phyloP scores from a whole-genome alignment of 2,797 vertebrate species.

The Platyrinchus mystaceus region DNA sequence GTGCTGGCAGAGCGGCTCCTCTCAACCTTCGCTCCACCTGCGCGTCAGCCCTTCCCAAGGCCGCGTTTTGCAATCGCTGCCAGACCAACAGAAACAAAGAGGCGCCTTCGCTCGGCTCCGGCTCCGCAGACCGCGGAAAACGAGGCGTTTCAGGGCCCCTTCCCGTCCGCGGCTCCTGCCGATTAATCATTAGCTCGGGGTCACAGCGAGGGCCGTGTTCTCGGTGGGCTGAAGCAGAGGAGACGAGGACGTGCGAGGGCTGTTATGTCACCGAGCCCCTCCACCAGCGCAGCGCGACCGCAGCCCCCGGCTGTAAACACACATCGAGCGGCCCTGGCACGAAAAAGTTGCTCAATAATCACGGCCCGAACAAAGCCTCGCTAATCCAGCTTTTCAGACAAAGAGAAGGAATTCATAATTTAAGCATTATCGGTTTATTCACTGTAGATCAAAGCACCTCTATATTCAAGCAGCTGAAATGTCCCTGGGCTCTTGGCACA shows the following conservation, averaged over 20 bases:
- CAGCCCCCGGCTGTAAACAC: background rate
- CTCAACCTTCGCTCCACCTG: background rate
- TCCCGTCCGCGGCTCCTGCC: background rate
- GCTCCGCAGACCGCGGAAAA: background rate
- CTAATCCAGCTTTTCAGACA: constrained; percentile 32
- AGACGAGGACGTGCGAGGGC: fast-evolving
- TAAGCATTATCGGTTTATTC: constrained; percentile 26
- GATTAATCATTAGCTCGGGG: background rate
- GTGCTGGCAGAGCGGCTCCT: background rate
- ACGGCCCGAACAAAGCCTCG: background rate
- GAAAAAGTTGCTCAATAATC: background rate
- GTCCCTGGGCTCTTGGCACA: constrained; percentile 11
- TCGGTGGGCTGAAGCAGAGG: background rate
- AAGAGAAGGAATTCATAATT: constrained; percentile 28
- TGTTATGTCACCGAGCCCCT: background rate
- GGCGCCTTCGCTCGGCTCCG: background rate
- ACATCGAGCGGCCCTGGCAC: background rate
- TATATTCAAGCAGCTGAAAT: constrained; percentile 17
- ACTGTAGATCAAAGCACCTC: constrained; percentile 29
- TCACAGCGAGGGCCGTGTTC: background rate
- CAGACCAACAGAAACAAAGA: constrained; percentile 34
- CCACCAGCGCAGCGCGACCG: background rate
- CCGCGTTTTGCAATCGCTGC: background rate
- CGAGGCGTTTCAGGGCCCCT: background rate
- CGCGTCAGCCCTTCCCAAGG: constrained; percentile 18